Base-by-base conservation (phyloP, 1,140 invertebrate genomes). In the Eurosta solidaginis region DNA sequence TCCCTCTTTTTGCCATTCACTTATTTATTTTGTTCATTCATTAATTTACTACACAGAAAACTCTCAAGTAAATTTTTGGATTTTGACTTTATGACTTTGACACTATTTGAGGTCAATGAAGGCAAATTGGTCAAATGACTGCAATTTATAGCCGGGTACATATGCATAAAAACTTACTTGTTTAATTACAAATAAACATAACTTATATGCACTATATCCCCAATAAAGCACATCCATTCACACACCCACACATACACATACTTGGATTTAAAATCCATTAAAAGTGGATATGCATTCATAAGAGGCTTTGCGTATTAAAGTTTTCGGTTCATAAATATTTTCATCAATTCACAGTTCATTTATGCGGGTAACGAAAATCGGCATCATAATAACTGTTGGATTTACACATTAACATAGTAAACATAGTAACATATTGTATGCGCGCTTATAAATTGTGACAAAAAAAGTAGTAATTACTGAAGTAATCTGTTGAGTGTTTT, bases 51-150 rank as follows among this genome's bases (percentile, higher is more conserved):
- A 17, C 0, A 17, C 22, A 40, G 17, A 40, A 68, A 42, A 0
- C n/a, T 36, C 17, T 20, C 17, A 3, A 42, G 36, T 20, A 12
- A 68, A 68, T 17, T 42, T 68, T 68, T 20, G 59, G 59, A 40
- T 68, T 36, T 68, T 68, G 33, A 68, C 59, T 68, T 68, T 68
- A 68, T 68, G 59, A 68, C 59, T 68, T 68, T 68, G 33, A 68
- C 33, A 68, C 25, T 36, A 68, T 68, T 22, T 68, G 40, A 27
- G 59, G 59, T 68, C 59, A 68, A 20, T n/a, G 12, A 10, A 29
- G 29, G 33, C 59, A 68, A 68, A 68, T 68, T 68, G 59, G 59
- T 68, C 59, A 68, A 68, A 27, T 68, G 59, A 29, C 59, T 40
- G 59, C 59, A 68, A 68, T 68, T 36, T n/a, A 68, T 68, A 29